Evolutionary conservation across 2,113 vertebrate genomes (phyloP).

Genomic region (Australoheros scitulus): DNA sequence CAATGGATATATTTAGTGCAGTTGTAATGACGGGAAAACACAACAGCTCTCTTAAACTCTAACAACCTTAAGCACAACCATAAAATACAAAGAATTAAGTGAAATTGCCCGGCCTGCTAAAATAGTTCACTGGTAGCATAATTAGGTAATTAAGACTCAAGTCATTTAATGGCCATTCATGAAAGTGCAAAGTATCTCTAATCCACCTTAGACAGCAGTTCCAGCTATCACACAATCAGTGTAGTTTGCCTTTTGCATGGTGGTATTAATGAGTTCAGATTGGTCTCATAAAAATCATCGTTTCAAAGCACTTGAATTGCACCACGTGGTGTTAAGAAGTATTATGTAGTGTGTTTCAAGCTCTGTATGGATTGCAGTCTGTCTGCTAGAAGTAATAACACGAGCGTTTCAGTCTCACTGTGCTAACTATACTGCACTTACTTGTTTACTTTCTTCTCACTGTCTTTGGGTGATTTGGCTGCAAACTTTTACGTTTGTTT

Average conservation of each 20-base stretch:
- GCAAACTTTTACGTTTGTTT: conserved; percentile 64
- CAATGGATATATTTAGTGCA: background rate
- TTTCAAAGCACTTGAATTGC: conserved; percentile 32
- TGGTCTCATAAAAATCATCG: conserved; percentile 42
- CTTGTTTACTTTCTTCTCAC: conserved; percentile 49
- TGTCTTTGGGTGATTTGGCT: conserved; percentile 67
- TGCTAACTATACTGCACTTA: conserved; percentile 31
- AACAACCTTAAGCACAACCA: background rate
- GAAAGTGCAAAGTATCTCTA: conserved; percentile 24
- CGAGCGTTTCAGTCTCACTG: conserved; percentile 63
- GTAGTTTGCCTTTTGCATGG: conserved; percentile 21
- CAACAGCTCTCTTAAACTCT: background rate
- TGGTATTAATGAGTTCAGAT: conserved; percentile 48
- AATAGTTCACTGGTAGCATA: background rate
- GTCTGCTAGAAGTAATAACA: conserved; percentile 54
- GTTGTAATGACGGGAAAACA: conserved; percentile 12
- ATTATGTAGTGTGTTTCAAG: conserved; percentile 19
- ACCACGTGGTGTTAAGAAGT: conserved; percentile 31
- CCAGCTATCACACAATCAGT: conserved; percentile 48
- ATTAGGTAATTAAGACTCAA: conserved; percentile 24
- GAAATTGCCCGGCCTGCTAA: background rate
- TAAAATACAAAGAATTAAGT: background rate
- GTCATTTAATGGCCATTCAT: conserved; percentile 26
- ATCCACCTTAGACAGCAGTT: conserved; percentile 46
- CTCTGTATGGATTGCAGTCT: conserved; percentile 37